phyloP scores from a whole-genome alignment of 2,888 invertebrate genomes.

The Mantis religiosa region DNA sequence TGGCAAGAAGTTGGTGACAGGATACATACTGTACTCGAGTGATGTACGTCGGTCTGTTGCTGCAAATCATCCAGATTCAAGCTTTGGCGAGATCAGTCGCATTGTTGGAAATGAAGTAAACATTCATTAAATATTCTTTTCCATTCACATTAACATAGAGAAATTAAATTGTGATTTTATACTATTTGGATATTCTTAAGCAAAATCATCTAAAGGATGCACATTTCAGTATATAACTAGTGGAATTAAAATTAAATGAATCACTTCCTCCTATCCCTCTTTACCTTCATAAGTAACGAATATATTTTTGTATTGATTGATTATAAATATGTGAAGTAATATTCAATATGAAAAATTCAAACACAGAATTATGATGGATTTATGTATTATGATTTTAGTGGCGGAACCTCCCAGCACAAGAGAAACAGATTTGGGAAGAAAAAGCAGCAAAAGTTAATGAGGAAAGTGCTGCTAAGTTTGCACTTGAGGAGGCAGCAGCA shows the following conservation, averaged over 20 bases:
- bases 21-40: constrained; percentile 96
- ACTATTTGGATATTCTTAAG: too few relatives aligned
- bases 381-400: constrained; percentile 56
- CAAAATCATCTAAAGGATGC: too few relatives aligned
- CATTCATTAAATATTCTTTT: constrained; percentile 15
- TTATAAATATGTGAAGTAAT: too few relatives aligned
- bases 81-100: constrained; percentile 81
- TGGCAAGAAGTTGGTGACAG: constrained; percentile 79
- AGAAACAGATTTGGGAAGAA: constrained; percentile 94
- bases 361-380: too few relatives aligned
- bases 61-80: constrained; percentile 88
- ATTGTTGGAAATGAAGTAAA: constrained; percentile 67
- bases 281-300: too few relatives aligned
- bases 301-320: too few relatives aligned
- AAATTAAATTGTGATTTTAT: neutral
- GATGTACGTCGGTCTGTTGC: constrained; percentile 91
- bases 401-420: constrained; percentile 82
- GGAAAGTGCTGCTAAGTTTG: constrained; percentile 66
- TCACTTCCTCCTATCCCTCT: too few relatives aligned
- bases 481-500: constrained; percentile 43
- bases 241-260: too few relatives aligned
- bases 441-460: constrained; percentile 85
- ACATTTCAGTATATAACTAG: too few relatives aligned
- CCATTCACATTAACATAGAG: neutral
- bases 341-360: too few relatives aligned